Base-by-base conservation (phyloP, 2,888 invertebrate genomes). In the Eudemis profundana region DNA sequence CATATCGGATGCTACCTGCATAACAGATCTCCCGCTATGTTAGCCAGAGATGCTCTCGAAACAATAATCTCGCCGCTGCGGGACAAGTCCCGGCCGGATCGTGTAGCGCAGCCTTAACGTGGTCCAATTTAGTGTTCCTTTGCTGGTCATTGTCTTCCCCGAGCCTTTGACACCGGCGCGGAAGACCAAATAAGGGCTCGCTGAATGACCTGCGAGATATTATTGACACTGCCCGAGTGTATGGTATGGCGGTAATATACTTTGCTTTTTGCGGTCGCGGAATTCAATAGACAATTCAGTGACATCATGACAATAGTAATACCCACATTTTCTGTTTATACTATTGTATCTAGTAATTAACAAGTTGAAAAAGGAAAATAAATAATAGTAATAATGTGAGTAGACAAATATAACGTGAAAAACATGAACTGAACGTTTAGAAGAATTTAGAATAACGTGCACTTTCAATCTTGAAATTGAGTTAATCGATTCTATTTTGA, bases 1-100 rank as follows among this genome's bases (percentile, higher is more conserved):
- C 86, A 84, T 87, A 87, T 86, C 86, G 78, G 86, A 86, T 81
- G 83, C 78, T 77, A 78, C 82, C 74, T 65, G 65, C 59, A 65
- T 60, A 60, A 65, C 65, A 73, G 68, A 71, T 74, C 71, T 73
- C 68, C 62, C 68, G 68, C 79, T 76, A 68, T 73, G 75, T 72
- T 70, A 79, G 72, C 78, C 76, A 74, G 77, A 74, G 77, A 77
- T 78, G 76, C 78, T 75, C 75, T 74, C 74, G 76, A 77, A 78
- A 83, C 80, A 81, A 83, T 81, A 78, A 81, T 82, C 80, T 78
- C 78, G 46, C 64, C 50, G 57, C 42, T 59, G 50, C 40, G 50
- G 64, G 42, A 59, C 49, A 50, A 50, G 57, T 56, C 44, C 15
- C 27, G 23, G 65, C 14, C 4, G 23, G 40, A 53, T 27, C 33